A percentile compares a stretch with the other conserved stretches of the same genome.
These are phyloP conservation scores for Abrostola tripartita DNA, from an alignment of 2,888 invertebrate genomes.

Conservation along the genomic window DNA sequence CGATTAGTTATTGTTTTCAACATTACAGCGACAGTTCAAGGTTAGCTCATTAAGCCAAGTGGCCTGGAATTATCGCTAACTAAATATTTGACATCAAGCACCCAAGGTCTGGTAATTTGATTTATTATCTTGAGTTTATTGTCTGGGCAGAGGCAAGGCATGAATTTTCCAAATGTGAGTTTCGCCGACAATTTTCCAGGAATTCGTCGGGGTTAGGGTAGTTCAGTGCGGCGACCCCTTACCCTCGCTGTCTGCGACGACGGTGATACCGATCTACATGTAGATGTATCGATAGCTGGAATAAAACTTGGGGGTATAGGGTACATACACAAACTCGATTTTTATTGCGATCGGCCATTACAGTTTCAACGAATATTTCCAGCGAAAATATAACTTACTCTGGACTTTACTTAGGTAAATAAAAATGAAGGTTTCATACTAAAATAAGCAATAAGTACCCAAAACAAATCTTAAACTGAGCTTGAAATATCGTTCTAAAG, in stretches of 20 bases:
- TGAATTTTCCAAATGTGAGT: constrained; percentile 51
- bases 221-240: constrained; percentile 57
- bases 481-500: constrained; percentile 12
- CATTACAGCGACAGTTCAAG: constrained; percentile 51
- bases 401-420: too few relatives aligned
- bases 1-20: constrained; percentile 48
- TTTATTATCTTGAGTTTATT: constrained; percentile 48
- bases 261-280: constrained; percentile 40
- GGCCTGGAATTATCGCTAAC: constrained; percentile 44
- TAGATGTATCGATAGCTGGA: constrained; percentile 22
- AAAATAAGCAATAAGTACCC: background rate
- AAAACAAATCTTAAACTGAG: background rate
- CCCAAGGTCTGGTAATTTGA: constrained; percentile 48
- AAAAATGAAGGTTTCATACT: too few relatives aligned
- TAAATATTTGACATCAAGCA: constrained; percentile 37
- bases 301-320: constrained; percentile 40
- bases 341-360: constrained; percentile 21
- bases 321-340: constrained; percentile 28
- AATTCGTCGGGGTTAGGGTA: constrained; percentile 54
- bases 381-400: too few relatives aligned
- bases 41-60: constrained; percentile 47
- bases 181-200: constrained; percentile 59
- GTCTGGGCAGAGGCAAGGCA: constrained; percentile 40
- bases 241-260: constrained; percentile 57
- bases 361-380: background rate